Conservation (phyloP, 2,113 vertebrate genomes). For the Osmerus eperlanus region DNA sequence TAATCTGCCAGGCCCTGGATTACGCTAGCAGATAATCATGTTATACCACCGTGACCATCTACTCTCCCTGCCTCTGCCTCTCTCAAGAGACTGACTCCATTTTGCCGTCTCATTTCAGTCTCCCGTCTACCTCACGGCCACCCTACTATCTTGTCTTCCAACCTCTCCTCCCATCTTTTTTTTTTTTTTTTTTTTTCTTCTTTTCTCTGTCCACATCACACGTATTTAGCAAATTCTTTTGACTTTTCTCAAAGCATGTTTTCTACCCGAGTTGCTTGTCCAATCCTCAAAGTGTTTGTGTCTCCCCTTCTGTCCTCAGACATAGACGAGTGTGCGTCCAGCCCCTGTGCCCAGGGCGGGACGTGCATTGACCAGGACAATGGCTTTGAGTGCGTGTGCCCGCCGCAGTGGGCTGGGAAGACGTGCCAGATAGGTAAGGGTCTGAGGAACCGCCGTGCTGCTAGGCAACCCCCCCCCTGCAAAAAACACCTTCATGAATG, state of each 20-base stretch:
- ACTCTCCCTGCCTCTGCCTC: not conserved
- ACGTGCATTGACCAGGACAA: slow-evolving; percentile 88
- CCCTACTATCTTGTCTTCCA: not conserved
- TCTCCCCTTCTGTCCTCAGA: slow-evolving; percentile 64
- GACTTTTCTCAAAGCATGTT: no score
- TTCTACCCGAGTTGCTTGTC: no score
- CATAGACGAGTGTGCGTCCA: slow-evolving; percentile 86
- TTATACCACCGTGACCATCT: slow-evolving; percentile 13
- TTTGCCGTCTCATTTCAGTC: not conserved
- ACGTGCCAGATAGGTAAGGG: slow-evolving; percentile 92
- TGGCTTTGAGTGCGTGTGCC: slow-evolving; percentile 91
- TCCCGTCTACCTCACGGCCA: not conserved
- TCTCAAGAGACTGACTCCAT: not conserved
- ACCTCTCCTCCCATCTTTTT: not conserved
- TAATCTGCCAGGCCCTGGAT: slow-evolving; percentile 36
- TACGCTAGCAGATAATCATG: slow-evolving; percentile 26
- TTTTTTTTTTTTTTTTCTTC: no score
- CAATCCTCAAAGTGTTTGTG: no score
- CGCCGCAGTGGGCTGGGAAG: slow-evolving; percentile 89
- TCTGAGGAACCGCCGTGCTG: not conserved
- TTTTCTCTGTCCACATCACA: not conserved
- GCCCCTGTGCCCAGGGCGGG: slow-evolving; percentile 86
- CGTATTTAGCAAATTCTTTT: no score
- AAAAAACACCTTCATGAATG: not conserved
- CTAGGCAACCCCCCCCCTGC: no score